Percentiles rank a stretch among this genome's conserved stretches.
These are phyloP conservation scores for Garrulus glandarius DNA, from an alignment of 2,797 vertebrate species.

Conservation along the genomic window DNA sequence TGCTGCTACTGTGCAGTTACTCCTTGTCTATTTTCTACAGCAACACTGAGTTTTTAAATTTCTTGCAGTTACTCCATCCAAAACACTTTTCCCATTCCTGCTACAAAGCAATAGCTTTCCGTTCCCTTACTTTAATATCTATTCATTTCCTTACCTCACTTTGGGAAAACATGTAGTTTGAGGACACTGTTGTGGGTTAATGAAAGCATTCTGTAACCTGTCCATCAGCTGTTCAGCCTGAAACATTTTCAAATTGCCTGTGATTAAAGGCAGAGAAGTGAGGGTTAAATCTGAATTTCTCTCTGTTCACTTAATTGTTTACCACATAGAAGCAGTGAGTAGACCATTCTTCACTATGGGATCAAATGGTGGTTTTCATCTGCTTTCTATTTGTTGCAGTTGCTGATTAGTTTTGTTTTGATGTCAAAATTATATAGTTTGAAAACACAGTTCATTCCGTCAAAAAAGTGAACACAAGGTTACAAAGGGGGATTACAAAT, in stretches of 20 bases:
- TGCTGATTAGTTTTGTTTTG: neutral
- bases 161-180: neutral
- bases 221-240: neutral
- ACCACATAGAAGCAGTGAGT: neutral
- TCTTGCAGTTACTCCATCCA: neutral
- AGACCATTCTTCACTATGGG: neutral
- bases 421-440: neutral
- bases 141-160: neutral
- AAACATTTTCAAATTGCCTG: neutral
- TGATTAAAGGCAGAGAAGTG: neutral
- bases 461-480: neutral
- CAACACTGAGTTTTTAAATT: neutral
- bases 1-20: neutral
- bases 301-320: neutral
- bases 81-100: neutral
- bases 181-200: neutral
- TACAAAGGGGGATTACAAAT: constrained; percentile 12
- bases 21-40: neutral
- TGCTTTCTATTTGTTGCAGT: neutral
- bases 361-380: neutral
- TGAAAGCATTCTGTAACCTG: neutral
- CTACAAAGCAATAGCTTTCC: neutral
- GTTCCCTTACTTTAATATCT: neutral
- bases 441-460: neutral
- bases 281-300: neutral